Evolutionary conservation across 2,113 vertebrate species (phyloP).

Genomic region (Xiphophorus hellerii): DNA sequence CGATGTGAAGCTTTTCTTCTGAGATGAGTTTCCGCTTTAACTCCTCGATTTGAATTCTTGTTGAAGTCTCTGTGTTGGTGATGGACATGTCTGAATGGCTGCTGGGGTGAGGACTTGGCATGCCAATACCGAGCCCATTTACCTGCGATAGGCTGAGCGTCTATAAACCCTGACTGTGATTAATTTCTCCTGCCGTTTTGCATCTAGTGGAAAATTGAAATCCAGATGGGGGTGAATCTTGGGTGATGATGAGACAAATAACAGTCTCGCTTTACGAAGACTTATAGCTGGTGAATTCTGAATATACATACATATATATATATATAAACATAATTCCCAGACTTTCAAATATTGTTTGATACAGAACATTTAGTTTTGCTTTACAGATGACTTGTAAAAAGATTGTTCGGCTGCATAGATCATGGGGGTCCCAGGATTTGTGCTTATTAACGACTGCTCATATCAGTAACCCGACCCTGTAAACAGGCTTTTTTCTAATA

Average conservation of each 20-base stretch:
- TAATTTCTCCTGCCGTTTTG: slow-evolving; percentile 7
- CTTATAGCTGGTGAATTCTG: slow-evolving; percentile 21
- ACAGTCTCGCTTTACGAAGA: slow-evolving; percentile 17
- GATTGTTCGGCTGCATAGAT: slow-evolving; percentile 51
- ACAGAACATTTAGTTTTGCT: slow-evolving; percentile 10
- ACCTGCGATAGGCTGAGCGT: slow-evolving; percentile 19
- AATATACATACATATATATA: background rate
- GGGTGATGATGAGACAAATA: slow-evolving; percentile 3
- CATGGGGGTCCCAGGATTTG: slow-evolving; percentile 32
- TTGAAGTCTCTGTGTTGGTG: no score
- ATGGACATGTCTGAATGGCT: slow-evolving; percentile 27
- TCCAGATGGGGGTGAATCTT: slow-evolving; percentile 7
- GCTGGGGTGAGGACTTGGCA: slow-evolving; percentile 27
- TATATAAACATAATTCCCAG: slow-evolving; percentile 9
- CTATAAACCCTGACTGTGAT: slow-evolving; percentile 15
- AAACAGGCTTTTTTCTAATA: slow-evolving; percentile 26
- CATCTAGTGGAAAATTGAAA: slow-evolving; percentile 20
- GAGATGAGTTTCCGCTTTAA: slow-evolving; percentile 11
- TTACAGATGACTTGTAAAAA: slow-evolving; percentile 1
- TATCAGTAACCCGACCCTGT: slow-evolving; percentile 25
- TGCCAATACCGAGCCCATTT: slow-evolving; percentile 6
- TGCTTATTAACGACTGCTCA: slow-evolving; percentile 57
- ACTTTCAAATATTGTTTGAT: slow-evolving; percentile 18
- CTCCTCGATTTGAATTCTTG: background rate
- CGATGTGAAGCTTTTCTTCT: slow-evolving; percentile 10